Evolutionary conservation across 2,888 invertebrate species (phyloP).

Genomic region (Deroplatys truncata): DNA sequence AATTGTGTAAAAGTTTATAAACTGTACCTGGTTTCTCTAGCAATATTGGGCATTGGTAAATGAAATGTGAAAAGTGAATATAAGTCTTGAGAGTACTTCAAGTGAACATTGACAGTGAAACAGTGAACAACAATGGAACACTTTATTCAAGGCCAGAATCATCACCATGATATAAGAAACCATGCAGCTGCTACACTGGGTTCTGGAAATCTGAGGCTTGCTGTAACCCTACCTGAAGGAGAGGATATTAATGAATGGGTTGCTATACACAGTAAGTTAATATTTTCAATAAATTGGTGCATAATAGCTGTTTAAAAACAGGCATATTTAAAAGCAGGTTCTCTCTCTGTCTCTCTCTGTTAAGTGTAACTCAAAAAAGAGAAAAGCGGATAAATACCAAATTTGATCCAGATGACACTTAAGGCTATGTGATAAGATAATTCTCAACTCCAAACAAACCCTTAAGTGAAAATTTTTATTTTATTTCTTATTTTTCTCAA

Average conservation of each 20-base stretch:
- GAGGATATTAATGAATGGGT: constrained; percentile 99
- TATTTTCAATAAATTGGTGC: neutral
- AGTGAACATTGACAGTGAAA: neutral
- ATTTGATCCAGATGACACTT: no score
- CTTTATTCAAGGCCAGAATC: constrained; percentile 95
- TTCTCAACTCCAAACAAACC: no score
- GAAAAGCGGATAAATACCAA: no score
- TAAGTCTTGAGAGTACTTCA: neutral
- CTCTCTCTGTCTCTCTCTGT: no score
- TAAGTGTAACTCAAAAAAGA: no score
- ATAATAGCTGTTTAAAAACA: no score
- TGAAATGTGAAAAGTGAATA: neutral
- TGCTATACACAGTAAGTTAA: constrained; percentile 91
- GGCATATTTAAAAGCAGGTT: no score
- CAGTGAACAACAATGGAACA: constrained; percentile 59
- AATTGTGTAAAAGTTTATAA: neutral
- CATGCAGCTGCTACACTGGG: constrained; percentile 98
- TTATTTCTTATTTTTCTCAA: no score
- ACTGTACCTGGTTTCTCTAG: neutral
- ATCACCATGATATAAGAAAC: constrained; percentile 98
- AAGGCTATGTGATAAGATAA: no score
- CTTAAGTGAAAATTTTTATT: no score
- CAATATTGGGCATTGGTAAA: neutral
- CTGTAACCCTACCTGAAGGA: constrained; percentile 95
- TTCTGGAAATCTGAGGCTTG: constrained; percentile 91